Conservation (phyloP, 2,888 invertebrate species). For the Diarsia rubi region DNA sequence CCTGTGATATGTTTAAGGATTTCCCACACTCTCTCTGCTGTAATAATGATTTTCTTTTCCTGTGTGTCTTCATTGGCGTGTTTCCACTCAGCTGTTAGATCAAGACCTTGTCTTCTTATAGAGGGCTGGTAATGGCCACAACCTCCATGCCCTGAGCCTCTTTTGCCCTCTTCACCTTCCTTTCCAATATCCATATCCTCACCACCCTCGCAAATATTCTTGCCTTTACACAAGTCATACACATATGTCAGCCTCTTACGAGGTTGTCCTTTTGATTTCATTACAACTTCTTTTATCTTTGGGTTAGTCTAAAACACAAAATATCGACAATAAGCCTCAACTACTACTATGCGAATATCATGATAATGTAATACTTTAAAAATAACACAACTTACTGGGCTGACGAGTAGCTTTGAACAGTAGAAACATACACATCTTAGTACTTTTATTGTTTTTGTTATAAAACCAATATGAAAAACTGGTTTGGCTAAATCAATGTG, state of each 20-base stretch:
- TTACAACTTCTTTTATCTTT: constrained; percentile 98
- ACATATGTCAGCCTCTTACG: constrained; percentile 98
- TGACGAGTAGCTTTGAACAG: constrained; percentile 99
- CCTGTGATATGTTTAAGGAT: constrained; percentile 97
- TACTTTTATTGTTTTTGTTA: constrained; percentile 99
- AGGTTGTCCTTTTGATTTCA: constrained; percentile 99
- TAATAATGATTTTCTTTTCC: constrained; percentile 97
- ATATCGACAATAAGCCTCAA: constrained; percentile 6
- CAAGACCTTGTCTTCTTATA: constrained; percentile 96
- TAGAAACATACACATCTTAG: constrained; percentile 99
- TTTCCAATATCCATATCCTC: constrained; percentile 98
- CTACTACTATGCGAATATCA: background rate
- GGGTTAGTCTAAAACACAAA: constrained; percentile 93
- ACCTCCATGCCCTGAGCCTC: constrained; percentile 95
- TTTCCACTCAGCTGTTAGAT: constrained; percentile 99
- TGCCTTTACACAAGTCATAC: constrained; percentile 99
- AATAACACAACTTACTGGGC: constrained; percentile 93
- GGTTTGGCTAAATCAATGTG: constrained; percentile 99
- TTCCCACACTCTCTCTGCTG: constrained; percentile 99
- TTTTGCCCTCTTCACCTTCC: constrained; percentile 92
- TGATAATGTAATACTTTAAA: constrained; percentile 3
- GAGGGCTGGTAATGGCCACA: constrained; percentile 99
- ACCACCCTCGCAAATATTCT: constrained; percentile 99
- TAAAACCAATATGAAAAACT: constrained; percentile 99
- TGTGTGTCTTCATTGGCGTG: constrained; percentile 99